Base-by-base conservation (phyloP, 2,113 vertebrate genomes). In the Coreoperca whiteheadi region DNA sequence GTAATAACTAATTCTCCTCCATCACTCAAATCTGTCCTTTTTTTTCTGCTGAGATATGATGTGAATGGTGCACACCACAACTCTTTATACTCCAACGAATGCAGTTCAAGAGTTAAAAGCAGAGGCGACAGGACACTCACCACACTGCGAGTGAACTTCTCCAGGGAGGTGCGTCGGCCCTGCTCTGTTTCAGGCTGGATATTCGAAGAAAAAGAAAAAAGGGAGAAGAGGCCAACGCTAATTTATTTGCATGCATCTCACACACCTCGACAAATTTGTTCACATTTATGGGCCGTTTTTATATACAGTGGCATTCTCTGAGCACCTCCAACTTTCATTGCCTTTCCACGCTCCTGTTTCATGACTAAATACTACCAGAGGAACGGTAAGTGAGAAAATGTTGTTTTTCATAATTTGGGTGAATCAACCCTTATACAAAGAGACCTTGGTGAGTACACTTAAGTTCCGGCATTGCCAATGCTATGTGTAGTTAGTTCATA, bases 71-170 rank as follows among this genome's bases (percentile, higher is more conserved):
- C 9, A 8, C 2, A 14, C 14, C 18, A 16, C 12, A 51, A 46
- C 25, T 11, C 28, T 6, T 63, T 14, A 15, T 15, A n/a, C 10
- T 73, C 41, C 20, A 57, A 69, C 39, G 16, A 63, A 59, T 37
- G 50, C 56, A 30, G 67, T 39, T 48, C 1, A 28, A 30, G 51
- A 72, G 64, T 54, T 12, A 23, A 68, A 68, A 23, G 25, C 53
- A 25, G 48, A 56, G 6, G 50, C 34, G 59, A 18, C 0, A 11
- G 50, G 53, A 74, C 93, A 97, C 98, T 98, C 96, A 99, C 98
- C 97, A 99, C 94, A 0, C 97, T 99, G 95, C 97, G 98, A 85
- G 98, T 99, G 95, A 99, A 99, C 94, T 99, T 99, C 97, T 99
- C 98, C 97, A 99, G 95, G 86, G 98, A 99, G 85, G 98, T 99